Conservation (phyloP, 2,888 invertebrate species). For the Nephrotoma flavescens region DNA sequence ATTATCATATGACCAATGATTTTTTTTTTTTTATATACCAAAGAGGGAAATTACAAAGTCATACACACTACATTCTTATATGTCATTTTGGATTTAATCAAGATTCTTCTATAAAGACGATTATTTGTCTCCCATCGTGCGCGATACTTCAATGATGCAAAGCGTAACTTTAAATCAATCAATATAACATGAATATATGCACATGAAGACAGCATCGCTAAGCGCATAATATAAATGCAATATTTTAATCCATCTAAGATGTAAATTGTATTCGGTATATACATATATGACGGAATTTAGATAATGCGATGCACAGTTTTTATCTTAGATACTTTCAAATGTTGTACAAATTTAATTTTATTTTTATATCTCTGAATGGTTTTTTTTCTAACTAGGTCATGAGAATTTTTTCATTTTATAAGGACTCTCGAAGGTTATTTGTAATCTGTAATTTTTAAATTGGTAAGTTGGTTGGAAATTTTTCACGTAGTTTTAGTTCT, state of each 20-base stretch:
- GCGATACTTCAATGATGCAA: neutral
- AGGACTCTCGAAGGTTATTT: neutral
- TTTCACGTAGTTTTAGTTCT: too few relatives aligned
- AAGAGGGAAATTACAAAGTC: neutral
- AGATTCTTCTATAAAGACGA: neutral
- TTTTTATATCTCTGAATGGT: neutral
- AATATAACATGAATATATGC: neutral
- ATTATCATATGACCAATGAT: neutral
- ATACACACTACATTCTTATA: neutral
- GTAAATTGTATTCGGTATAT: neutral
- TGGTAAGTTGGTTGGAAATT: too few relatives aligned
- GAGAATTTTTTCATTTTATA: neutral
- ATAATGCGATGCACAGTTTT: neutral
- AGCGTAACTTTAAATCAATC: neutral
- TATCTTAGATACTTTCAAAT: neutral
- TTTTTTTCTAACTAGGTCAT: neutral
- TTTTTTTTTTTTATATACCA: neutral
- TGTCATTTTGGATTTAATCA: neutral
- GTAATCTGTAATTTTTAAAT: neutral
- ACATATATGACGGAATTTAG: neutral
- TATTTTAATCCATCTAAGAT: neutral
- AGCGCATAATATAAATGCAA: neutral
- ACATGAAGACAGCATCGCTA: neutral
- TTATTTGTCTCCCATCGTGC: neutral
- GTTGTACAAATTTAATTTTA: neutral